phyloP scores from a whole-genome alignment of 2,113 vertebrate genomes.

The Plestiodon gilberti region DNA sequence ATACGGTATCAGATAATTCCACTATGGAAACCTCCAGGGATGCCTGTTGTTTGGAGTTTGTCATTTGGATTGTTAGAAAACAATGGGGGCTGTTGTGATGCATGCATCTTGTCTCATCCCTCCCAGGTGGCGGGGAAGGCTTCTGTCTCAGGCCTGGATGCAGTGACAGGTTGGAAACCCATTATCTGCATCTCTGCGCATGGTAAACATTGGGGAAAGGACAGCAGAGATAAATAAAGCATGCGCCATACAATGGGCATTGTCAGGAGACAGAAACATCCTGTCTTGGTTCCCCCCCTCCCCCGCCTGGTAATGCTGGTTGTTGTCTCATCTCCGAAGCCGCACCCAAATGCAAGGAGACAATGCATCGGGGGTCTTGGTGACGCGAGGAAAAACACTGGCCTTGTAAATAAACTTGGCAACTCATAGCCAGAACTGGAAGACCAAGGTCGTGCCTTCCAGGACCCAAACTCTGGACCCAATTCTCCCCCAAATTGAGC shows the following conservation, averaged over 20 bases:
- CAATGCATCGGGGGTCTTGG: not conserved
- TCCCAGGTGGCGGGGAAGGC: not conserved
- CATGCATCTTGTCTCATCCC: not conserved
- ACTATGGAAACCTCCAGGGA: not conserved
- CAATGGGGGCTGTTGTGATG: not conserved
- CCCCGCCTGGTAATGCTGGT: not conserved
- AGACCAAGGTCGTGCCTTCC: not conserved
- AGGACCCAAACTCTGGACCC: not conserved
- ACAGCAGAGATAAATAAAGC: conserved; percentile 31
- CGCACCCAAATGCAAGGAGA: not conserved
- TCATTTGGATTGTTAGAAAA: not conserved
- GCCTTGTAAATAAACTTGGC: conserved; percentile 6
- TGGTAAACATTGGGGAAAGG: conserved; percentile 3
- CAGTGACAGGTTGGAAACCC: conserved; percentile 19
- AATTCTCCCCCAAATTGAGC: not conserved
- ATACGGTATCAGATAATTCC: not conserved
- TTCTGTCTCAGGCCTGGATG: not conserved
- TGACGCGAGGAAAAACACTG: not conserved
- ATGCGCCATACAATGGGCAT: not conserved
- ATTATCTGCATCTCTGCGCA: conserved; percentile 15
- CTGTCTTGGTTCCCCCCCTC: not conserved
- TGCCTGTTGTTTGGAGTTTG: not conserved
- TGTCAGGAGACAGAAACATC: conserved; percentile 27
- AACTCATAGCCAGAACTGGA: not conserved
- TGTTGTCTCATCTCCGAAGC: conserved; percentile 6